Evolutionary conservation across 2,888 invertebrate genomes (phyloP).

Genomic region (Synergus gifuensis): DNA sequence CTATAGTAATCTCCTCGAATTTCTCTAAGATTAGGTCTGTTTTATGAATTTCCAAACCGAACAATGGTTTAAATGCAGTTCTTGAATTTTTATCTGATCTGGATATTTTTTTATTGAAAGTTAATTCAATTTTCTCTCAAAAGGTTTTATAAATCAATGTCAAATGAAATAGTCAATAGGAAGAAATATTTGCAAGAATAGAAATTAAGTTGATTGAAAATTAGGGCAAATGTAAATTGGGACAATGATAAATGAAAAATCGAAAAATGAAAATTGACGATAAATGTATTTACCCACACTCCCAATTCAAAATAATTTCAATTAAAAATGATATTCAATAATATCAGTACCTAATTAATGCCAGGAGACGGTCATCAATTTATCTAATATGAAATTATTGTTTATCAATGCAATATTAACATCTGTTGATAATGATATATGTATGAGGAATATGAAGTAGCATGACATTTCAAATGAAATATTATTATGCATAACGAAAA

Average conservation of each 20-base stretch:
- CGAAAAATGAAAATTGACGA: too few relatives aligned
- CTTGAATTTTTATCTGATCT: not conserved
- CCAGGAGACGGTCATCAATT: not conserved
- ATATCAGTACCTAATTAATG: not conserved
- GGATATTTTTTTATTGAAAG: too few relatives aligned
- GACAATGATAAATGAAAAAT: not conserved
- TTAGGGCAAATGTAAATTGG: not conserved
- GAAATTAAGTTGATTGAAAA: too few relatives aligned
- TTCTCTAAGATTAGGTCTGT: not conserved
- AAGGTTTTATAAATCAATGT: too few relatives aligned
- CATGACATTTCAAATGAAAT: slow-evolving; percentile 30
- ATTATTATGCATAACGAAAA: slow-evolving; percentile 37
- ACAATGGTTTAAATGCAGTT: not conserved
- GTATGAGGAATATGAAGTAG: not conserved
- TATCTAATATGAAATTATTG: not conserved
- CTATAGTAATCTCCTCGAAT: not conserved
- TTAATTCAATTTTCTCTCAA: too few relatives aligned
- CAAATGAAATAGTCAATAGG: too few relatives aligned
- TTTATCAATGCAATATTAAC: slow-evolving; percentile 6
- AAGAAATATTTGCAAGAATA: too few relatives aligned
- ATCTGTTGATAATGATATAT: slow-evolving; percentile 21
- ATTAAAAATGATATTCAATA: not conserved
- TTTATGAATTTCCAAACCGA: not conserved
- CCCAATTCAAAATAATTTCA: not conserved
- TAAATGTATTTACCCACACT: too few relatives aligned